These are phyloP conservation scores for Elysia crispata DNA, from an alignment of 2,888 invertebrate genomes.

Conservation along the genomic window DNA sequence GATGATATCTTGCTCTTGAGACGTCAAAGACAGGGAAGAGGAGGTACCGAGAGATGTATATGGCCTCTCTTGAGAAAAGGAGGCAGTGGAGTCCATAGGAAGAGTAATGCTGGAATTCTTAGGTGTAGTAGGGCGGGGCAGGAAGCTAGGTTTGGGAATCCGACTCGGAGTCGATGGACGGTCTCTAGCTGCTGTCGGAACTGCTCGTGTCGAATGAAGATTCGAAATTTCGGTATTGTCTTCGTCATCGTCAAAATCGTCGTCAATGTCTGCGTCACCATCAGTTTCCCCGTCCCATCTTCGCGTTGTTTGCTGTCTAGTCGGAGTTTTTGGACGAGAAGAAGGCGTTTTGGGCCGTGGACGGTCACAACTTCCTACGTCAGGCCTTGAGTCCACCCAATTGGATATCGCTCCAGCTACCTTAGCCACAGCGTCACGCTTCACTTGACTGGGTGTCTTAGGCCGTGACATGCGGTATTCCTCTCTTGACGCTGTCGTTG, in stretches of 20 bases:
- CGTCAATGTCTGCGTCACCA: slow-evolving; percentile 16
- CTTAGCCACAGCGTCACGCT: slow-evolving; percentile 46
- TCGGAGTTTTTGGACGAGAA: slow-evolving; percentile 42
- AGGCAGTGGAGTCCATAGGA: no score
- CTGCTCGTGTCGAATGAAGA: background rate
- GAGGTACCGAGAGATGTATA: slow-evolving; percentile 11
- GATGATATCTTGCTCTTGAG: no score
- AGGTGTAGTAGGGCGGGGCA: slow-evolving; percentile 48
- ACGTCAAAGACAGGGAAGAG: background rate
- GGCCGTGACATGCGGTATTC: slow-evolving; percentile 46
- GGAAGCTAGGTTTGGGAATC: slow-evolving; percentile 51
- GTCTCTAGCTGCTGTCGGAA: slow-evolving; percentile 28
- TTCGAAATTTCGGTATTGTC: slow-evolving; percentile 30
- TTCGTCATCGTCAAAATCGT: slow-evolving; percentile 34
- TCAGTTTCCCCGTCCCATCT: background rate
- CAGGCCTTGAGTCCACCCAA: slow-evolving; percentile 38
- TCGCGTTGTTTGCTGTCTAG: slow-evolving; percentile 17
- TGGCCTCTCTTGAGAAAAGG: no score
- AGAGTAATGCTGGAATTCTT: background rate
- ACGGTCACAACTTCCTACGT: background rate
- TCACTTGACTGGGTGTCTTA: slow-evolving; percentile 46
- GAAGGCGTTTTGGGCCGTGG: background rate
- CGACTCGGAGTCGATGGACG: slow-evolving; percentile 53
- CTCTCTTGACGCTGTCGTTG: slow-evolving; percentile 12
- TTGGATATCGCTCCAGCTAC: slow-evolving; percentile 49